phyloP scores from a whole-genome alignment of 2,888 invertebrate species.

The Hypomecis atomaria region DNA sequence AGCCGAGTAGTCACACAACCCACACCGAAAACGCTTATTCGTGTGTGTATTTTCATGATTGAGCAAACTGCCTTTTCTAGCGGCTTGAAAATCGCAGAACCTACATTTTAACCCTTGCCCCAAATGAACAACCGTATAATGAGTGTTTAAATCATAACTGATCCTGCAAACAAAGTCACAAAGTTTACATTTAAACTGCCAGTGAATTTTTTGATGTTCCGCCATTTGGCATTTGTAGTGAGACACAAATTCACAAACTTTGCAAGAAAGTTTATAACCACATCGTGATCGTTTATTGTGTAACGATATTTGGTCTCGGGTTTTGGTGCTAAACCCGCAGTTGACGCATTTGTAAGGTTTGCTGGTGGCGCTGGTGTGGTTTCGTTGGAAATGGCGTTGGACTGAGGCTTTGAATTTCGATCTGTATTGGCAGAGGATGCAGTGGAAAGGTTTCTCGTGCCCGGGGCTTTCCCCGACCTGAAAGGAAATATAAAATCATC shows the following conservation, averaged over 20 bases:
- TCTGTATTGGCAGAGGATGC: conserved; percentile 60
- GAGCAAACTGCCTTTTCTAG: conserved; percentile 58
- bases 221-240: conserved; percentile 62
- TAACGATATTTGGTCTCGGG: conserved; percentile 68
- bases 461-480: conserved; percentile 49
- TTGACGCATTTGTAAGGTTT: conserved; percentile 67
- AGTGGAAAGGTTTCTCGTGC: conserved; percentile 62
- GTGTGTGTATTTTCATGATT: conserved; percentile 67
- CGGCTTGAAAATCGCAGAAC: conserved; percentile 60
- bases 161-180: conserved; percentile 62
- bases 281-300: conserved; percentile 68
- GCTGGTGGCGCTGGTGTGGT: conserved; percentile 59
- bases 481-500: neutral
- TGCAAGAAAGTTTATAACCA: conserved; percentile 47
- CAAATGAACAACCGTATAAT: conserved; percentile 58
- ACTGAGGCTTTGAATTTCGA: conserved; percentile 70
- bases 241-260: conserved; percentile 55
- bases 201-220: conserved; percentile 66
- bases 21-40: conserved; percentile 64
- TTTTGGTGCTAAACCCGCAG: conserved; percentile 71
- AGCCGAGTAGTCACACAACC: conserved; percentile 58
- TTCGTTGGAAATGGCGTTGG: conserved; percentile 68
- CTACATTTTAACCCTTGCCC: conserved; percentile 62
- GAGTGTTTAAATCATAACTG: conserved; percentile 65
- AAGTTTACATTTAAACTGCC: conserved; percentile 57